A percentile compares a stretch with the other conserved stretches of the same genome.
Evolutionary conservation across 2,113 vertebrate species (phyloP).

Genomic region (Aspidoscelis tigris): DNA sequence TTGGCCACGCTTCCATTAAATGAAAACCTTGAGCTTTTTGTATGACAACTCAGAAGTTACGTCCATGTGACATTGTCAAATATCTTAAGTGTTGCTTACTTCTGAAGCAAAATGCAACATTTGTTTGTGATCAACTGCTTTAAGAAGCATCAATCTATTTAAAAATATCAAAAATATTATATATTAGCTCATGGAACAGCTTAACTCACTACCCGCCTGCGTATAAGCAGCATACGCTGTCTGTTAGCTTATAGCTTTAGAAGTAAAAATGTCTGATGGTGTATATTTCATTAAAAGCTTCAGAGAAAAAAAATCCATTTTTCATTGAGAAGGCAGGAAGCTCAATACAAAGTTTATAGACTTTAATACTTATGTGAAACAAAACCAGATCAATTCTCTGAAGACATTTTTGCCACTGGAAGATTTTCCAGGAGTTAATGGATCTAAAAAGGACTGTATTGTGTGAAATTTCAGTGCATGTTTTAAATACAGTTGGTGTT

Average conservation of each 20-base stretch:
- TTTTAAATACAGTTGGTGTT: background rate
- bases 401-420: slow-evolving; percentile 22
- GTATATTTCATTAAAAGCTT: slow-evolving; percentile 29
- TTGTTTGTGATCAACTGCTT: background rate
- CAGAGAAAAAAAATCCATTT: slow-evolving; percentile 26
- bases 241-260: slow-evolving; percentile 20
- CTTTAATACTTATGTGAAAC: slow-evolving; percentile 37
- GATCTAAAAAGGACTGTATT: slow-evolving; percentile 8
- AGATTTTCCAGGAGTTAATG: slow-evolving; percentile 19
- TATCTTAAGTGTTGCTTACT: background rate
- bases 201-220: background rate
- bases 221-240: background rate
- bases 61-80: background rate
- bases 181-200: background rate
- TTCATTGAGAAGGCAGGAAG: slow-evolving; percentile 30
- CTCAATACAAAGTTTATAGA: slow-evolving; percentile 24
- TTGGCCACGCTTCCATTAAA: no score
- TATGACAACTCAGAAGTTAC: background rate
- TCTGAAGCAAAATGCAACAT: background rate
- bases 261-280: slow-evolving; percentile 8
- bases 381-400: slow-evolving; percentile 30
- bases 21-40: background rate
- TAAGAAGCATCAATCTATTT: background rate
- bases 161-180: background rate
- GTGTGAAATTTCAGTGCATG: slow-evolving; percentile 22